Conservation (phyloP, 2,113 vertebrate genomes). For the Pachyramphus minor region DNA sequence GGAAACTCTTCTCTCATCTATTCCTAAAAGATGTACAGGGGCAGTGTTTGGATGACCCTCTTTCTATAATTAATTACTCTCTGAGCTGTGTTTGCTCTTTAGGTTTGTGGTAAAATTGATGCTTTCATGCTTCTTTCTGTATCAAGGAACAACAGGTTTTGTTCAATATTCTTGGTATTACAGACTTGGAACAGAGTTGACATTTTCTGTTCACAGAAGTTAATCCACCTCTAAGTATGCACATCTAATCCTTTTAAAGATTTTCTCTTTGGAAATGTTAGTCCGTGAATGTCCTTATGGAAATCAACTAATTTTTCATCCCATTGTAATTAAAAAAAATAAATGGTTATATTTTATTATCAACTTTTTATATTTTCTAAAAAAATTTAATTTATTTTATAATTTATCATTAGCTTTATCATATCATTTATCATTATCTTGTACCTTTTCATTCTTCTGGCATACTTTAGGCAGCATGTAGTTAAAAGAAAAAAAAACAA, state of each 20-base stretch:
- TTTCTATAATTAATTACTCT: conserved; percentile 7
- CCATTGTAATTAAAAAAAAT: background rate
- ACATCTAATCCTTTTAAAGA: conserved; percentile 55
- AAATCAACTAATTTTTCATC: background rate
- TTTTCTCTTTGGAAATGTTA: conserved; percentile 32
- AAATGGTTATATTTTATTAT: background rate
- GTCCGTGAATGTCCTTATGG: background rate
- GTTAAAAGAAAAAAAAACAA: background rate
- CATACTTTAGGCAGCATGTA: background rate
- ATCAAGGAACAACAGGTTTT: background rate
- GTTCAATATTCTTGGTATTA: background rate
- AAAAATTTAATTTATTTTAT: background rate
- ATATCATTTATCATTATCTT: background rate
- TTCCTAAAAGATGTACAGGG: background rate
- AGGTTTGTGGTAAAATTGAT: background rate
- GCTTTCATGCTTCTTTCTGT: background rate
- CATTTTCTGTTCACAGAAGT: conserved; percentile 1
- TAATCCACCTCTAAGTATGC: conserved; percentile 28
- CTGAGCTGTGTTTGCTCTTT: background rate
- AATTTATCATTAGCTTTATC: background rate
- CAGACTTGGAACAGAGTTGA: background rate
- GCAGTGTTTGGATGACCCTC: background rate
- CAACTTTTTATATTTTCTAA: background rate
- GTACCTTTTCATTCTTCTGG: background rate
- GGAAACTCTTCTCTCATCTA: background rate